Conservation (phyloP, 2,888 invertebrate species). For the Micoletzkya japonica region DNA sequence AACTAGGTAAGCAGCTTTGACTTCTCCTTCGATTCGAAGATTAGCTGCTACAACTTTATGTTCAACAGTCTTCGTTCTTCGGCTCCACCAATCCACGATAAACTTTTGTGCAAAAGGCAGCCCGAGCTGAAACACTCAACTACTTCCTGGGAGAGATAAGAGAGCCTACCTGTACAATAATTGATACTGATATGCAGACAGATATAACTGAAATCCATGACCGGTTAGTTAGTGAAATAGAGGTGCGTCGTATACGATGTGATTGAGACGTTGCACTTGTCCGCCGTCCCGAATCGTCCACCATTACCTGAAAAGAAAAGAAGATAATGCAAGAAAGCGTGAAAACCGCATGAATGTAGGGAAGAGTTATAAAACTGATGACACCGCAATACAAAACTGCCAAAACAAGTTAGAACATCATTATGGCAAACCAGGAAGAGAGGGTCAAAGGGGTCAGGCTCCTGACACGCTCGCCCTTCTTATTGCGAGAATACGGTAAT, state of each 20-base stretch:
- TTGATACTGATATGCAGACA: constrained; percentile 33
- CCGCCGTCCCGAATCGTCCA: constrained; percentile 19
- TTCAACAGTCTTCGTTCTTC: background rate
- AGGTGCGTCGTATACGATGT: background rate
- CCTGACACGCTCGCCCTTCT: too few species aligned
- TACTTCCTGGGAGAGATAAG: background rate
- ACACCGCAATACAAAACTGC: too few species aligned
- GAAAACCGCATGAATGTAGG: too few species aligned
- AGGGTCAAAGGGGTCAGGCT: background rate
- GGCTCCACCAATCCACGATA: background rate
- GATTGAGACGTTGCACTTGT: background rate
- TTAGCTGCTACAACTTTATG: background rate
- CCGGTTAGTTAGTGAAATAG: background rate
- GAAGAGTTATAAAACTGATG: too few species aligned
- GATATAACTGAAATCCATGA: constrained; percentile 29
- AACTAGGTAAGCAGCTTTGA: constrained; percentile 26
- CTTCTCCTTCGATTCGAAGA: constrained; percentile 18
- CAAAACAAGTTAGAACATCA: background rate
- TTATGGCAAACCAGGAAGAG: background rate
- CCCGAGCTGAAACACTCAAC: background rate
- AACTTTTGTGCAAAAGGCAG: background rate
- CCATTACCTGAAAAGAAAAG: constrained; percentile 20
- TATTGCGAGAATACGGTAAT: too few species aligned
- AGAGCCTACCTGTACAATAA: constrained; percentile 32
- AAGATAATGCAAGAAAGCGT: too few species aligned